Percentiles rank a stretch among this genome's conserved stretches.
Conservation (phyloP, 2,113 vertebrate genomes). For the Proteles cristata region DNA sequence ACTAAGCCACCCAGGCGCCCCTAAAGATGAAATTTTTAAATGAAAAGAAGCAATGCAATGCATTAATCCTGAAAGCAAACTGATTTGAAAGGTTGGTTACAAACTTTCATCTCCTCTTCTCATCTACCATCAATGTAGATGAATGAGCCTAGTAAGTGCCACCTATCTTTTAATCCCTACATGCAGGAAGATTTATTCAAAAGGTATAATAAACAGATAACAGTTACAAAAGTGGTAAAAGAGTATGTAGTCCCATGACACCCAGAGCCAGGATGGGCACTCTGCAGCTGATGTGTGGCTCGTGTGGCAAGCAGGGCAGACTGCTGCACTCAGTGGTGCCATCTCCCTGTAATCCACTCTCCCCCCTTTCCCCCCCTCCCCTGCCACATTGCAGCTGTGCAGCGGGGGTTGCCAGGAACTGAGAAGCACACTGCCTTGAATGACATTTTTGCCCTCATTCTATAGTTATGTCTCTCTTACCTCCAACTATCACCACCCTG, state of each 20-base stretch:
- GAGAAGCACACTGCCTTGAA: background rate
- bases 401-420: slow-evolving; percentile 45
- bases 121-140: background rate
- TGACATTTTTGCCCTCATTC: slow-evolving; percentile 40
- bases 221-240: background rate
- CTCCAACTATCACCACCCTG: slow-evolving; percentile 34
- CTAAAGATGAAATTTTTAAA: background rate
- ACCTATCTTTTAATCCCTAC: background rate
- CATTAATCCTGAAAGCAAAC: background rate
- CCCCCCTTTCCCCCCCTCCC: background rate
- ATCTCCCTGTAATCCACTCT: background rate
- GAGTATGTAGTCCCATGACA: background rate
- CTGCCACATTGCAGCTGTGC: slow-evolving; percentile 40
- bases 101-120: background rate
- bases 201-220: slow-evolving; percentile 16
- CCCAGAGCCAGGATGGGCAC: background rate
- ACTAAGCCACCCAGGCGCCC: too few species aligned
- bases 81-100: background rate
- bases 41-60: background rate
- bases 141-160: background rate
- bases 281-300: background rate
- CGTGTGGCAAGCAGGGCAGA: background rate
- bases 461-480: background rate
- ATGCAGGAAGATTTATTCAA: background rate
- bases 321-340: background rate